Percentiles rank a stretch among this genome's conserved stretches.
phyloP scores from a whole-genome alignment of 2,113 vertebrate genomes.

The Ranitomeya variabilis region DNA sequence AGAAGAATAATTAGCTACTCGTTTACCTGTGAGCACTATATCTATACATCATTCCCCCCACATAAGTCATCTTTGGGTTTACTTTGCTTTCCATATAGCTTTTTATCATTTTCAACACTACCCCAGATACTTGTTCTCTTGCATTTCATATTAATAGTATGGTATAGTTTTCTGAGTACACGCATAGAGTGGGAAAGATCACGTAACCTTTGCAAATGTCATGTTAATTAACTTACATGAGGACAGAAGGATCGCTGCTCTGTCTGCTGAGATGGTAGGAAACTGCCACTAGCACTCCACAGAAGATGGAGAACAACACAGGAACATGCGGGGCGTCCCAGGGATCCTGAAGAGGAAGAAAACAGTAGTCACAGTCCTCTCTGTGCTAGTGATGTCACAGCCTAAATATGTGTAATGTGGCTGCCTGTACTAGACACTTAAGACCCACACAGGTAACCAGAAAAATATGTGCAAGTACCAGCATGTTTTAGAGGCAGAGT shows the following conservation, averaged over 20 bases:
- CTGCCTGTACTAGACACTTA: not conserved
- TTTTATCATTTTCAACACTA: too few species aligned
- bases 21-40: too few species aligned
- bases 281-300: constrained; percentile 93
- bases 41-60: too few species aligned
- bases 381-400: not conserved
- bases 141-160: too few species aligned
- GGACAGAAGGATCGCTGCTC: constrained; percentile 93
- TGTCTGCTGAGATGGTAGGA: constrained; percentile 98
- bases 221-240: constrained; percentile 83
- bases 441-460: too few species aligned
- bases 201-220: not conserved
- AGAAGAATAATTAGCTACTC: too few species aligned
- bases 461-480: not conserved
- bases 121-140: too few species aligned
- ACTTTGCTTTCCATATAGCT: too few species aligned
- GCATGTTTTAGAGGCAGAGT: not conserved
- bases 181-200: not conserved
- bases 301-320: constrained; percentile 95
- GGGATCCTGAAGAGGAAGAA: constrained; percentile 78
- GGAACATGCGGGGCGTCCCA: constrained; percentile 99
- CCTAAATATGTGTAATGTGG: not conserved
- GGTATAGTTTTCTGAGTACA: not conserved
- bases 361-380: not conserved
- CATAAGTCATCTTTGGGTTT: too few species aligned